A percentile compares a stretch with the other conserved stretches of the same genome.
These are phyloP conservation scores for Trematomus loennbergii DNA, from an alignment of 2,113 vertebrate species.

Conservation along the genomic window DNA sequence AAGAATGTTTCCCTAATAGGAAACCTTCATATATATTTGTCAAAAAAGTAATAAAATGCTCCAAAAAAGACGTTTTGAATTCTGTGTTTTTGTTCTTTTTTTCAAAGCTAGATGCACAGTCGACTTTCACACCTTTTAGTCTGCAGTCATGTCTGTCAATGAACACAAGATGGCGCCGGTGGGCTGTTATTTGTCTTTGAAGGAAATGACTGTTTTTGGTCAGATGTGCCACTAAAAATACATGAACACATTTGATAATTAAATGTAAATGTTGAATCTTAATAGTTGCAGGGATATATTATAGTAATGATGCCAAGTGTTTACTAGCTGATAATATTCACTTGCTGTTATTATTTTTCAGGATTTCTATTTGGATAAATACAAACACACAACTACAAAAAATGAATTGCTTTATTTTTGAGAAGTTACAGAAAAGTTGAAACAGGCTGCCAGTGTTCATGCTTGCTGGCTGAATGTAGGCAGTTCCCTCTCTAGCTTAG, in stretches of 20 bases:
- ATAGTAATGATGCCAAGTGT: too few relatives aligned
- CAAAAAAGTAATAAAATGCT: conserved; percentile 86
- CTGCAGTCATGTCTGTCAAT: background rate
- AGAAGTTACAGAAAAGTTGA: background rate
- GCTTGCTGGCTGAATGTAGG: conserved; percentile 9
- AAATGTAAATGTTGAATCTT: background rate
- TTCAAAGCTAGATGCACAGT: background rate
- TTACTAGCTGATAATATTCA: background rate
- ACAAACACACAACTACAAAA: background rate
- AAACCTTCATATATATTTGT: conserved; percentile 87
- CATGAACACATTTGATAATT: background rate
- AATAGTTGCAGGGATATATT: background rate
- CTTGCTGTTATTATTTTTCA: background rate
- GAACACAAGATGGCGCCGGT: conserved; percentile 71
- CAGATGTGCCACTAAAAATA: background rate
- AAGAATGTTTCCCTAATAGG: conserved; percentile 82
- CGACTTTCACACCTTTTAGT: background rate
- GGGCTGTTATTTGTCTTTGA: background rate
- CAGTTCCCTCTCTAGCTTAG: background rate
- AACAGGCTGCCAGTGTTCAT: background rate
- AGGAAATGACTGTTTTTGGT: background rate
- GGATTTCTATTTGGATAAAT: background rate
- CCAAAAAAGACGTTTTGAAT: conserved; percentile 63
- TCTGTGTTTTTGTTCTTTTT: background rate
- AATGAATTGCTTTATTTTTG: background rate